These are phyloP conservation scores for Phoebastria nigripes DNA, from an alignment of 2,797 vertebrate genomes.

Conservation along the genomic window DNA sequence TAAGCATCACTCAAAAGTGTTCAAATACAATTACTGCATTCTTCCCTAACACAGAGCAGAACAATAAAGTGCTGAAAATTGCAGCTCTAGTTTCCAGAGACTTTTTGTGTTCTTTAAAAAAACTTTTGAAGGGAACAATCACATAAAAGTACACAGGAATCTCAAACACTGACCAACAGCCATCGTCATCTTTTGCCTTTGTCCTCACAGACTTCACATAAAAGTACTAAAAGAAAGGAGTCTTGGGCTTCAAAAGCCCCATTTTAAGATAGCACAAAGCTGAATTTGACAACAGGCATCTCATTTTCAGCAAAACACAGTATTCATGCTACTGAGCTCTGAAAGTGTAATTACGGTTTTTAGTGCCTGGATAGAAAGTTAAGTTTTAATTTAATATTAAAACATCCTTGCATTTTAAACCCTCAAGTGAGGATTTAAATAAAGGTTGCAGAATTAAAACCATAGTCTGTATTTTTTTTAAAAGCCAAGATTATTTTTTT, in stretches of 20 bases:
- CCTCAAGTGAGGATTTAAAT: neutral
- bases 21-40: neutral
- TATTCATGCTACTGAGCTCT: neutral
- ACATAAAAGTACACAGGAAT: neutral
- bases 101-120: neutral
- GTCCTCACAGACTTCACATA: accelerated
- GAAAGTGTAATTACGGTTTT: neutral
- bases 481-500: neutral
- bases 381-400: neutral
- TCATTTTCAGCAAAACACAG: neutral
- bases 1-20: neutral
- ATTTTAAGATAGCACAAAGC: neutral
- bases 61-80: neutral
- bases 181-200: neutral
- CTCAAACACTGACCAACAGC: neutral
- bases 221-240: neutral
- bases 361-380: neutral
- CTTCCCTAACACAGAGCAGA: neutral
- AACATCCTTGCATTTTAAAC: neutral
- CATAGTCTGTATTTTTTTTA: neutral
- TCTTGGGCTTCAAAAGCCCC: neutral
- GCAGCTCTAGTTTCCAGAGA: neutral
- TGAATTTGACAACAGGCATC: neutral
- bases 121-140: neutral
- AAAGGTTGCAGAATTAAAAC: neutral